These are phyloP conservation scores for Scrobipalpa atriplicella DNA, from an alignment of 2,888 invertebrate species.

Conservation along the genomic window DNA sequence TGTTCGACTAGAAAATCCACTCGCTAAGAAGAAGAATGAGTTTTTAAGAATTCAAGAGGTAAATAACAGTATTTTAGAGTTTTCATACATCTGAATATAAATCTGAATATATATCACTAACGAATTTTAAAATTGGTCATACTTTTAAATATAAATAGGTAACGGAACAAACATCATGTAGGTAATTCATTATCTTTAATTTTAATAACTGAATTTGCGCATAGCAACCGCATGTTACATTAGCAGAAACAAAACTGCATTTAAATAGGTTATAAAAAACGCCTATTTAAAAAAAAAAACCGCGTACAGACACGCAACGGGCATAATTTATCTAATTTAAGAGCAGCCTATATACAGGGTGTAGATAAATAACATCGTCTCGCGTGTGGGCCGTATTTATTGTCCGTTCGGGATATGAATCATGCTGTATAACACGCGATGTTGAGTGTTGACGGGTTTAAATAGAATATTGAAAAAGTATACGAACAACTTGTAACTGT, in stretches of 20 bases:
- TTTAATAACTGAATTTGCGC: too few relatives aligned
- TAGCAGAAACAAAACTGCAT: not conserved
- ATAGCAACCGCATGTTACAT: not conserved
- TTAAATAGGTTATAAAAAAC: not conserved
- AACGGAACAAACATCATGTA: too few relatives aligned
- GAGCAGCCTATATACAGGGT: conserved; percentile 27
- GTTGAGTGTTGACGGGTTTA: conserved; percentile 10
- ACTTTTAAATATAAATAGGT: too few relatives aligned
- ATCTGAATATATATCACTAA: too few relatives aligned
- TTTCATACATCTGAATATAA: too few relatives aligned
- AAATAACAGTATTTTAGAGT: too few relatives aligned
- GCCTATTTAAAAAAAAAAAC: conserved; percentile 2
- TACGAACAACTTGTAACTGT: not conserved
- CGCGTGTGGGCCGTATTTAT: conserved; percentile 22
- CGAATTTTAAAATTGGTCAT: too few relatives aligned
- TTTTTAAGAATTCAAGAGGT: too few relatives aligned
- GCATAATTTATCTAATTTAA: conserved; percentile 30
- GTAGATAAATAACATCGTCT: conserved; percentile 30
- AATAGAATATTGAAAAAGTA: conserved; percentile 4
- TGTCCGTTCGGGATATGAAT: conserved; percentile 22
- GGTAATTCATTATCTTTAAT: too few relatives aligned
- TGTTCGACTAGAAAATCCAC: too few relatives aligned
- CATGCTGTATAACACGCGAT: conserved; percentile 25
- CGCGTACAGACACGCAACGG: conserved; percentile 19
- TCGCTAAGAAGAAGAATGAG: too few relatives aligned